Evolutionary conservation across 1,140 invertebrate species (phyloP), one percentile per base, ranked within the genome.

Genomic region (Drosophila repletoides): DNA sequence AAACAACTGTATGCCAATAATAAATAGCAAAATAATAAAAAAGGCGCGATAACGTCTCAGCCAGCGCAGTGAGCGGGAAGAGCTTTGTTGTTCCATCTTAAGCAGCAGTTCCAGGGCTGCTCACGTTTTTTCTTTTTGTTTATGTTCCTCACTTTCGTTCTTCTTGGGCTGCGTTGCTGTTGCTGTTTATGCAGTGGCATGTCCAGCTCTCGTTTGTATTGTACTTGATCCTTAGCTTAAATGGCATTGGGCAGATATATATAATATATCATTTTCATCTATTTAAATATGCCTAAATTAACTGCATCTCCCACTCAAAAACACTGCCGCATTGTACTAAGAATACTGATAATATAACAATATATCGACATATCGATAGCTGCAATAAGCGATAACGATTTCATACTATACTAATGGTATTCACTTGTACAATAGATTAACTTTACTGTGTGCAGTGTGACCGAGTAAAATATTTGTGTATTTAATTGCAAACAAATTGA

Each of bases 1-100:
- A 70, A 92, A 91, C 14, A 92, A 55, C 79, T 92, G 91, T 56
- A 92, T 86, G 52, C 71, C 77, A 61, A 91, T 76, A 40, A 92
- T 91, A 29, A 91, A 59, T 7, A 89, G 66, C 34, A 91, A 90
- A 40, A 90, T 65, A 14, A 91, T 48, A 61, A 91, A 92, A 76
- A 91, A 92, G 12, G 89, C 38, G 38, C 91, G 89, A 56, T 92
- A 92, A 48, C 91, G 90, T 5, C 88, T 81, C 48, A 91, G 49
- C 90, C 90, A 91, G 60, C 91, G 81, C 43, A 74, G 34, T 5
- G 80, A 86, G 17, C 72, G 31, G 1, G 71, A 59, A n/a, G 59
- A 41, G n/a, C 21, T 55, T 38, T 38, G 45, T 14, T 55, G 41
- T 26, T 73, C 77, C 73, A 73, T 70, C 60, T 36, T 55, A 49